A percentile compares a stretch with the other conserved stretches of the same genome.
Evolutionary conservation across 2,113 vertebrate genomes (phyloP).

Genomic region (Macquaria ambigua): DNA sequence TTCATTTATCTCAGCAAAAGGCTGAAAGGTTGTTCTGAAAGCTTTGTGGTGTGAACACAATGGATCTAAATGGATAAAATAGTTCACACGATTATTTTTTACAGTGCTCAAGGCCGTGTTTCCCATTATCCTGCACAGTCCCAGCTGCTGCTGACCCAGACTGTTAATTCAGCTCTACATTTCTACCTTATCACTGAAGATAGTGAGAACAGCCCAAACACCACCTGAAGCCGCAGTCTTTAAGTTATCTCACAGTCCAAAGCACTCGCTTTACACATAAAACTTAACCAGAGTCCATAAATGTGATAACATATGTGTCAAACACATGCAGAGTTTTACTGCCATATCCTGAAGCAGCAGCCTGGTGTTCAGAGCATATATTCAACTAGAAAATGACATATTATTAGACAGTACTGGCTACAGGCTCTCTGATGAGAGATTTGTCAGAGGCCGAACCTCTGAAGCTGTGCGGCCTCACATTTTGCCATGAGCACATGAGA

Average conservation of each 20-base stretch:
- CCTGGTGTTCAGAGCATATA: slow-evolving; percentile 3
- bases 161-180: not conserved
- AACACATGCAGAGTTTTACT: slow-evolving; percentile 16
- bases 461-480: slow-evolving; percentile 31
- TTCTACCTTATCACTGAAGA: slow-evolving; percentile 7
- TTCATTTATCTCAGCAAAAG: not conserved
- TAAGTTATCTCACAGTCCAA: not conserved
- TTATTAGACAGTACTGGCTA: slow-evolving; percentile 20
- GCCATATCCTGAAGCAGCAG: slow-evolving; percentile 20
- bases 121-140: not conserved
- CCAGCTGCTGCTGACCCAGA: slow-evolving; percentile 7
- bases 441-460: slow-evolving; percentile 23
- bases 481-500: not conserved
- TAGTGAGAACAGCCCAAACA: slow-evolving; percentile 6
- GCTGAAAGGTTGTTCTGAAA: not conserved
- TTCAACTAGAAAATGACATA: slow-evolving; percentile 21
- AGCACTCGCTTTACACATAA: not conserved
- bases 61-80: not conserved
- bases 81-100: not conserved
- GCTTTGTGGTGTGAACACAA: not conserved
- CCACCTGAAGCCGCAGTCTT: not conserved
- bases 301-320: slow-evolving; percentile 32
- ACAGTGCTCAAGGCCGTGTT: not conserved
- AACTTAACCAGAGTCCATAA: slow-evolving; percentile 30
- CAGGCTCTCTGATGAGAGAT: slow-evolving; percentile 1